These are phyloP conservation scores for Emmelina monodactyla DNA, from an alignment of 2,888 invertebrate species.

Conservation along the genomic window DNA sequence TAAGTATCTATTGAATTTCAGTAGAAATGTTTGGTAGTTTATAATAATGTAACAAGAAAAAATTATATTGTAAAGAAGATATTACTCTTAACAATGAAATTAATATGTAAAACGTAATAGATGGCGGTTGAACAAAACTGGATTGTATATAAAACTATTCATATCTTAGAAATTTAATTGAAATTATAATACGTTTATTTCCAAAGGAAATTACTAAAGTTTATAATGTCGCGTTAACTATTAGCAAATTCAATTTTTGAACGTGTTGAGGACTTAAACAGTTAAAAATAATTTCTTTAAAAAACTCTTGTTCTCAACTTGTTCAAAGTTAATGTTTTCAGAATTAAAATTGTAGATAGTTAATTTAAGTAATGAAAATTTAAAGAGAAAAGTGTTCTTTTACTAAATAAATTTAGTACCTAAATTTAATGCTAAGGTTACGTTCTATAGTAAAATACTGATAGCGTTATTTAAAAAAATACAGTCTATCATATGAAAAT, in stretches of 20 bases:
- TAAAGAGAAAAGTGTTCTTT: too few relatives aligned
- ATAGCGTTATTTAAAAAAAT: too few relatives aligned
- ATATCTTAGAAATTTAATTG: conserved; percentile 57
- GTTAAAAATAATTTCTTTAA: conserved; percentile 7
- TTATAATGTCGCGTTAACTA: conserved; percentile 55
- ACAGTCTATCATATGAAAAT: too few relatives aligned
- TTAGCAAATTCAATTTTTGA: conserved; percentile 40
- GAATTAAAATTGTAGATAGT: too few relatives aligned
- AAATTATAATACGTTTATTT: conserved; percentile 57
- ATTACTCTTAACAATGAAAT: conserved; percentile 14
- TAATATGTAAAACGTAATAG: conserved; percentile 1
- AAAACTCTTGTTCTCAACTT: neutral
- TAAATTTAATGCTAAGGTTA: too few relatives aligned
- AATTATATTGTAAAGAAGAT: conserved; percentile 17
- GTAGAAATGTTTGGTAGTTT: too few relatives aligned
- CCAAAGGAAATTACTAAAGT: conserved; percentile 58
- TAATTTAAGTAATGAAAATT: too few relatives aligned
- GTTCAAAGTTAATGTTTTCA: too few relatives aligned
- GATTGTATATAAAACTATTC: conserved; percentile 55
- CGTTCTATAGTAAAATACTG: too few relatives aligned
- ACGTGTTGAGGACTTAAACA: conserved; percentile 25
- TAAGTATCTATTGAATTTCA: too few relatives aligned
- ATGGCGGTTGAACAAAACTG: conserved; percentile 19
- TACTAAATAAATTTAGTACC: too few relatives aligned
- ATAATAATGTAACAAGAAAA: too few relatives aligned